These are phyloP conservation scores for Hybos culiciformis DNA, from an alignment of 2,888 invertebrate species.

Conservation along the genomic window DNA sequence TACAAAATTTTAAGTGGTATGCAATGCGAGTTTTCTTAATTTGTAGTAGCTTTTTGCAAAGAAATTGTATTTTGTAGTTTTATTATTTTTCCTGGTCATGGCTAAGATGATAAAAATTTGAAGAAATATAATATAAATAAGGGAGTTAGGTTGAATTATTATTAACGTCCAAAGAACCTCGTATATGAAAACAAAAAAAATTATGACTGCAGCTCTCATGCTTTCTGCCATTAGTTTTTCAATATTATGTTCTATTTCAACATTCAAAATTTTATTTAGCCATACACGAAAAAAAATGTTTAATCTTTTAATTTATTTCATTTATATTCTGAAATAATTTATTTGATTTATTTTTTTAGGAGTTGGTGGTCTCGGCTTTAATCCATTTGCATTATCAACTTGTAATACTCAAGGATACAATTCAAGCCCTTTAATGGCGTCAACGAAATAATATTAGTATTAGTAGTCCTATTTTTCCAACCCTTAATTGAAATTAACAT, in stretches of 20 bases:
- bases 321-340: conserved; percentile 1
- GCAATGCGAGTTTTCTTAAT: too few relatives aligned
- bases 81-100: too few relatives aligned
- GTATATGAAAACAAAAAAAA: too few relatives aligned
- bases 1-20: too few relatives aligned
- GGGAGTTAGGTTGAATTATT: too few relatives aligned
- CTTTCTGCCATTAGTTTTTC: neutral
- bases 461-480: conserved; percentile 12
- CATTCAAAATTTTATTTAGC: neutral
- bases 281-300: neutral
- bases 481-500: too few relatives aligned
- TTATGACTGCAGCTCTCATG: neutral
- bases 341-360: conserved; percentile 23
- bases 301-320: neutral
- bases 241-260: neutral
- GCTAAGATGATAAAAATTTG: too few relatives aligned
- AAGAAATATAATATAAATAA: too few relatives aligned
- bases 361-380: conserved; percentile 83
- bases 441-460: conserved; percentile 53
- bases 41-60: too few relatives aligned
- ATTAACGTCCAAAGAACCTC: too few relatives aligned
- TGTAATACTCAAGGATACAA: conserved; percentile 75
- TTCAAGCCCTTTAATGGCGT: conserved; percentile 60
- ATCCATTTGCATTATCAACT: conserved; percentile 81
- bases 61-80: too few relatives aligned